Percentiles rank a stretch among this genome's conserved stretches.
Evolutionary conservation across 2,888 invertebrate species (phyloP).

Genomic region (Parnassius orleans): DNA sequence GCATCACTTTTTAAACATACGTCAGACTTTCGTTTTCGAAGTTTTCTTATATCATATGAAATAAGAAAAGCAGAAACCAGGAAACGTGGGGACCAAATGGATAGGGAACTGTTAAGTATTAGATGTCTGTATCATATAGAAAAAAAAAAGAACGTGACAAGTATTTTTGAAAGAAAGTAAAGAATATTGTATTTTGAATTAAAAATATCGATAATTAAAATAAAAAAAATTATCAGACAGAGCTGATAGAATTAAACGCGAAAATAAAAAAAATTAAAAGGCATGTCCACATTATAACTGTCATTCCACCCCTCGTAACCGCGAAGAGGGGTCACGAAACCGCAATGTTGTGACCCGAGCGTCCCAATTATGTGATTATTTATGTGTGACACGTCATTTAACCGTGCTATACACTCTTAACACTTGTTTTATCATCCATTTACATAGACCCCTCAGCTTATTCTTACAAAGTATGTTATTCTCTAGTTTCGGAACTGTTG

Average conservation of each 20-base stretch:
- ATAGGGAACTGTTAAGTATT: no score
- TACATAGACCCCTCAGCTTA: slow-evolving; percentile 33
- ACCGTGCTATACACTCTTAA: slow-evolving; percentile 37
- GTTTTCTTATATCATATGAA: no score
- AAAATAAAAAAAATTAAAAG: neutral
- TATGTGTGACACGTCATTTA: slow-evolving; percentile 63
- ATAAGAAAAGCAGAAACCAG: no score
- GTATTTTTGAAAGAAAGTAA: no score
- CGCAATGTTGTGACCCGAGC: slow-evolving; percentile 58
- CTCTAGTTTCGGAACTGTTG: slow-evolving; percentile 4
- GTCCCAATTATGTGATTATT: slow-evolving; percentile 75
- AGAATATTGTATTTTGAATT: no score
- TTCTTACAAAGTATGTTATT: slow-evolving; percentile 14
- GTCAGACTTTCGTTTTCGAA: no score
- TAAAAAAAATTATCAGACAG: neutral
- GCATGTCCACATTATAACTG: slow-evolving; percentile 36
- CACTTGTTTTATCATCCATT: slow-evolving; percentile 42
- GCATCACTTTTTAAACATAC: no score
- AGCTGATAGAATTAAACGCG: neutral
- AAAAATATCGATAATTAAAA: no score
- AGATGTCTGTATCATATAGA: no score
- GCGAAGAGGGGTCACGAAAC: slow-evolving; percentile 44
- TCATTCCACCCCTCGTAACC: slow-evolving; percentile 32
- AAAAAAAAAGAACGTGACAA: no score
- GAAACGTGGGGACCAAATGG: no score